These are phyloP conservation scores for Platichthys stellatus DNA, from an alignment of 2,113 vertebrate species.

Conservation along the genomic window DNA sequence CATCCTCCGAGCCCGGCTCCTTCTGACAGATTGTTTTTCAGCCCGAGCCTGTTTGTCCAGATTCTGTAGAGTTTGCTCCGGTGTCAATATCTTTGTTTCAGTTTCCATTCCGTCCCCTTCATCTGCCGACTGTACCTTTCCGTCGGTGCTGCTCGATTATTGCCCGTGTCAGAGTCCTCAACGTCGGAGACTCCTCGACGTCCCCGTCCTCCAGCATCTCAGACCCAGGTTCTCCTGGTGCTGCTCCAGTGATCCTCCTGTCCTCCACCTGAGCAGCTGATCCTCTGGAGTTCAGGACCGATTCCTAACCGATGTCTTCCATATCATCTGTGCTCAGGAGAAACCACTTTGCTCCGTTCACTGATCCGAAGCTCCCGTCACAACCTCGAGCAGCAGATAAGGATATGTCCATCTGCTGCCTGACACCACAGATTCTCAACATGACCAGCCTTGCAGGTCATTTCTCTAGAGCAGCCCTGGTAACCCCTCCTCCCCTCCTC, in stretches of 20 bases:
- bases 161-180: neutral
- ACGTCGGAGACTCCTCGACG: too few relatives aligned
- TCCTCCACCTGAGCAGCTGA: neutral
- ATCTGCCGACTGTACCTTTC: neutral
- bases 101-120: neutral
- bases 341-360: neutral
- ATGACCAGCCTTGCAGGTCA: neutral
- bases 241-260: neutral
- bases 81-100: neutral
- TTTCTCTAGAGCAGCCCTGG: neutral
- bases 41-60: neutral
- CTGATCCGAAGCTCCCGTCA: neutral
- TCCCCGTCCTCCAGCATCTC: too few relatives aligned
- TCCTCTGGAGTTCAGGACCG: neutral
- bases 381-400: neutral
- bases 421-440: neutral
- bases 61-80: neutral
- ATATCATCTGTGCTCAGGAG: neutral
- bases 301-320: neutral
- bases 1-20: neutral
- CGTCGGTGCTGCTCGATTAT: neutral
- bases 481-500: too few relatives aligned
- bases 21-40: neutral
- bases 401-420: neutral
- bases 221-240: too few relatives aligned